Percentiles rank a stretch among this genome's conserved stretches.
phyloP scores from a whole-genome alignment of 2,113 vertebrate genomes.

The Gasterosteus nipponicus region DNA sequence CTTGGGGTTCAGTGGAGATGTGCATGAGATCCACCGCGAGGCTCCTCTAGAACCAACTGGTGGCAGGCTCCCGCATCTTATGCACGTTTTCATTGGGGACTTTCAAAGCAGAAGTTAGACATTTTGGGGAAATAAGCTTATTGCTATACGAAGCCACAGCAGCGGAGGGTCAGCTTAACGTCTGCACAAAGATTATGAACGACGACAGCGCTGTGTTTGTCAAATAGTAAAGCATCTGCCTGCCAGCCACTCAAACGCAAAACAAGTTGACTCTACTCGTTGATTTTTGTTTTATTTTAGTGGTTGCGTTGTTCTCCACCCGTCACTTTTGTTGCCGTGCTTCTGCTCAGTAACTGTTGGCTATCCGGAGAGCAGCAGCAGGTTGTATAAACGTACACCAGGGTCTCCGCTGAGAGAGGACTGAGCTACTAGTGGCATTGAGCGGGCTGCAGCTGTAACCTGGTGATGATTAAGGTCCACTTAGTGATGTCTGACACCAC shows the following conservation, averaged over 20 bases:
- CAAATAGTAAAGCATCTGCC: not conserved
- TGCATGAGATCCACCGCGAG: conserved; percentile 28
- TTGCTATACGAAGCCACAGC: not conserved
- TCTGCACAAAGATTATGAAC: not conserved
- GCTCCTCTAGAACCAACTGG: conserved; percentile 7
- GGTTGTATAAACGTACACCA: not conserved
- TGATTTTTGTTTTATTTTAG: not conserved
- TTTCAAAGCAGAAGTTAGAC: not conserved
- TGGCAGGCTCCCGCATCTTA: not conserved
- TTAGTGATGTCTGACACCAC: conserved; percentile 8
- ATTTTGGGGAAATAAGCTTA: not conserved
- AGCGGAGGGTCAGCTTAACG: not conserved
- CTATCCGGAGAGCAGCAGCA: conserved; percentile 6
- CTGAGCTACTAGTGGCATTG: not conserved
- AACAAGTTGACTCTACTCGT: not conserved
- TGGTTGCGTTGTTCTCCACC: conserved; percentile 9
- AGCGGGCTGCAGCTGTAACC: conserved; percentile 24
- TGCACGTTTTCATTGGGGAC: not conserved
- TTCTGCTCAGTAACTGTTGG: conserved; percentile 30
- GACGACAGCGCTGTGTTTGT: not conserved
- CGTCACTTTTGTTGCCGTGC: conserved; percentile 40
- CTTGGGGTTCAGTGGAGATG: conserved; percentile 31
- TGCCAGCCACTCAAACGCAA: not conserved
- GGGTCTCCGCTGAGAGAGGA: not conserved
- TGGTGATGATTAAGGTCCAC: not conserved